Evolutionary conservation across 2,113 vertebrate species (phyloP).

Genomic region (Neogale vison): DNA sequence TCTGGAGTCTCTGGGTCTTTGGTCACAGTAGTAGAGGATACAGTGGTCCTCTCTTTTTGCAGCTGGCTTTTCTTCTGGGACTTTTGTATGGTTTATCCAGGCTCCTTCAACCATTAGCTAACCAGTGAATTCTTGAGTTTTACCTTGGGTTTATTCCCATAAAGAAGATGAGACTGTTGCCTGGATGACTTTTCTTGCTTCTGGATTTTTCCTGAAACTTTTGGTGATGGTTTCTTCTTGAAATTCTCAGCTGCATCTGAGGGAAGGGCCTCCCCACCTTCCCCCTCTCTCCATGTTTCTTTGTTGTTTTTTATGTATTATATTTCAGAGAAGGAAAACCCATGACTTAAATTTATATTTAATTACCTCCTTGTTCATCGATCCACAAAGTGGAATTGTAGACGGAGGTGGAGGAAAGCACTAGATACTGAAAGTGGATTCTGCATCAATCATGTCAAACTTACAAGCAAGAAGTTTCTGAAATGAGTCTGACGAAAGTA

Average conservation of each 20-base stretch:
- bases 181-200: neutral
- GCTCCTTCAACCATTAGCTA: neutral
- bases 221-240: neutral
- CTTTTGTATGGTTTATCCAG: too few species aligned
- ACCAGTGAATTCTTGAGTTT: neutral
- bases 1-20: neutral
- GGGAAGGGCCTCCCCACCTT: neutral
- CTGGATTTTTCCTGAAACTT: neutral
- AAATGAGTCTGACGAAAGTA: constrained; percentile 45
- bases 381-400: neutral
- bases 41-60: neutral
- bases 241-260: neutral
- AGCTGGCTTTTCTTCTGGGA: neutral
- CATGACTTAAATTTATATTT: constrained; percentile 32
- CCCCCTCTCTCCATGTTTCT: neutral
- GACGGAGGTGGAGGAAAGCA: neutral
- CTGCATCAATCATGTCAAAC: constrained; percentile 24
- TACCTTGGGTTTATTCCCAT: neutral
- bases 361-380: constrained; percentile 58
- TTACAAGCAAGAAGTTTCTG: constrained; percentile 14
- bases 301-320: neutral
- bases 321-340: constrained; percentile 33
- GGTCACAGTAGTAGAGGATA: neutral
- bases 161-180: neutral
- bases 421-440: constrained; percentile 1